Base-by-base conservation (phyloP, 1,140 invertebrate genomes). In the Physella acuta region DNA sequence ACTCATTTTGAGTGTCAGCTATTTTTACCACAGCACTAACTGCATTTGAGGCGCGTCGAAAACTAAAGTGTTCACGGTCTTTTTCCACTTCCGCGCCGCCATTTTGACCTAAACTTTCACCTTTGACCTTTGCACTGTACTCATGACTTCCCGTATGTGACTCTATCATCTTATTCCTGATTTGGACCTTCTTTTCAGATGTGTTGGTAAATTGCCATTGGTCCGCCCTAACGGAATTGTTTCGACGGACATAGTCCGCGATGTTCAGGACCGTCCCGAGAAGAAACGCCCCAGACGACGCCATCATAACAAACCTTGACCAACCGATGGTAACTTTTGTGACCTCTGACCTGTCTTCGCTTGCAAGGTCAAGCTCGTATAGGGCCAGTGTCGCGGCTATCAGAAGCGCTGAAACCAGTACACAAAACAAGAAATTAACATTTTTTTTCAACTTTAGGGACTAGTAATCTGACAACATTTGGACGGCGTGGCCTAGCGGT, bases 291-390 rank as follows among this genome's bases (percentile, higher is more conserved):
- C 28, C n/a, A 11, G 66, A 34, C 2, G 66, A 59, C 17, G 20
- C 4, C 17, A 68, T 60, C 36, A 68, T 24, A 28, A 5, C 2
- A 24, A n/a, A 60, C 3, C 56, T 53, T 30, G 66, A 68, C 66
- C 66, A 68, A 3, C 66, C 66, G 5, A 60, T 31, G 1, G 1
- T 30, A 37, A 68, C 30, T 0, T 16, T 8, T 14, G n/a, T 33
- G 28, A 59, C 53, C 17, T 49, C 66, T 20, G 55, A 26, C 20
- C 24, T 44, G 1, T 39, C 1, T 31, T 68, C 55, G n/a, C 31
- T 16, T 20, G 14, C 33, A 2, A 68, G 26, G 56, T 68, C 66
- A 16, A 68, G 30, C 20, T 68, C 55, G 37, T 68, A 68, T 26
- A 68, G 56, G 24, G 28, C 39, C 31, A 59, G 56, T 17, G 66